Evolutionary conservation across 2,888 invertebrate species (phyloP), one percentile per base, ranked within the genome.

Genomic region (Leptura quadrifasciata): DNA sequence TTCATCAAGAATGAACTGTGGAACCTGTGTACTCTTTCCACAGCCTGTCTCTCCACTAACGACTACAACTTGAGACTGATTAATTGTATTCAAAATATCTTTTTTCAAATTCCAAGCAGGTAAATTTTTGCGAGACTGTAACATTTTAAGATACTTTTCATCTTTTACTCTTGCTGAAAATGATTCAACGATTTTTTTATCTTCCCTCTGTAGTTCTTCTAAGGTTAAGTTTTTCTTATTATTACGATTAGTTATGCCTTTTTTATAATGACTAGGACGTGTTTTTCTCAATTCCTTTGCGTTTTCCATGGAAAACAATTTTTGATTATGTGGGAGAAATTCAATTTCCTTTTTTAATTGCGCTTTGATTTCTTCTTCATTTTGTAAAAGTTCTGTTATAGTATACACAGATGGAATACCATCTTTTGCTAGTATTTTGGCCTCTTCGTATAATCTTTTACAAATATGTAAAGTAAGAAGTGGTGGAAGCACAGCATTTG

Each of bases 1-100:
- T 76, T 97, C 93, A 86, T 98, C 98, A 31, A 98, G 88, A 61
- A 98, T 93, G 89, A 95, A 97, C 88, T 98, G 98, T 0, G 98
- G 97, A n/a, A 98, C 94, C 92, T 98, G 94, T 0, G 95, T 95
- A 85, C 94, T 94, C 88, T 96, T 96, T 65, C 95, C 96, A 83
- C 95, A 96, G 0, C 96, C 96, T 0, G 96, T 96, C 87, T 95
- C 95, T 2, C 96, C 96, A 61, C 95, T 94, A 81, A 96, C 94
- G 0, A 96, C 94, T 18, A 93, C 90, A 4, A 94, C 92, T 69
- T 79, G 79, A 89, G 92, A 93, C 71, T 91, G 90, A 47, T 91
- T 90, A 54, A 96, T 91, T 0, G 92, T 90, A 78, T 92, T 91
- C 75, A 96, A 88, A 82, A 96, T 94, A 76, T 94, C 93, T 54